Conservation (phyloP, 2,113 vertebrate genomes). For the Brachypteracias leptosomus region DNA sequence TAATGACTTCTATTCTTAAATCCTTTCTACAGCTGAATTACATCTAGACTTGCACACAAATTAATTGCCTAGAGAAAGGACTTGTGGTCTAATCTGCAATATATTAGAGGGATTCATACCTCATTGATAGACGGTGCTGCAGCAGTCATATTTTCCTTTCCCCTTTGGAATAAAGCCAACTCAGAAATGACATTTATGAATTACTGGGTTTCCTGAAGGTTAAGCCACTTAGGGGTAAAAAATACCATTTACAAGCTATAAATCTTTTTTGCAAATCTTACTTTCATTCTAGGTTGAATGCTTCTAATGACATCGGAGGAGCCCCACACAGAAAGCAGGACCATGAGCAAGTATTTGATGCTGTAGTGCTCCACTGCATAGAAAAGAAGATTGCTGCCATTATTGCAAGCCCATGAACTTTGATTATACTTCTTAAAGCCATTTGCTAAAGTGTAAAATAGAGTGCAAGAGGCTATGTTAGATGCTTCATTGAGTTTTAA, state of each 20-base stretch:
- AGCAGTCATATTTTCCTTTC: neutral
- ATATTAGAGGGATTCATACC: neutral
- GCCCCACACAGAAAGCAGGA: neutral
- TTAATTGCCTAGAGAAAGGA: neutral
- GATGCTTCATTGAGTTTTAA: slow-evolving; percentile 62
- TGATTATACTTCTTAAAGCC: slow-evolving; percentile 39
- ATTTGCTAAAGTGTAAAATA: slow-evolving; percentile 24
- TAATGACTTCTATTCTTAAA: neutral
- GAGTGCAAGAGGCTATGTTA: slow-evolving; percentile 22
- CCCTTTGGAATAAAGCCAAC: neutral
- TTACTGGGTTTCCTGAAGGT: slow-evolving; percentile 1
- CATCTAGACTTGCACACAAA: neutral
- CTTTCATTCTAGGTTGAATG: neutral
- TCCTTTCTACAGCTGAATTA: neutral
- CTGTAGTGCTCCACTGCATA: neutral
- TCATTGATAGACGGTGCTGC: neutral
- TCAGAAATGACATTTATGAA: neutral
- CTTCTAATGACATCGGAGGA: neutral
- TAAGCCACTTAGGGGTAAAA: neutral
- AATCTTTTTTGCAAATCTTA: neutral
- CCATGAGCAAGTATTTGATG: neutral
- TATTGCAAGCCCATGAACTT: slow-evolving; percentile 4
- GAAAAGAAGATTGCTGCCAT: slow-evolving; percentile 10
- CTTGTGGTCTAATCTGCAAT: neutral
- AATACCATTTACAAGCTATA: neutral